phyloP scores from a whole-genome alignment of 2,113 vertebrate genomes.

The Laterallus jamaicensis region DNA sequence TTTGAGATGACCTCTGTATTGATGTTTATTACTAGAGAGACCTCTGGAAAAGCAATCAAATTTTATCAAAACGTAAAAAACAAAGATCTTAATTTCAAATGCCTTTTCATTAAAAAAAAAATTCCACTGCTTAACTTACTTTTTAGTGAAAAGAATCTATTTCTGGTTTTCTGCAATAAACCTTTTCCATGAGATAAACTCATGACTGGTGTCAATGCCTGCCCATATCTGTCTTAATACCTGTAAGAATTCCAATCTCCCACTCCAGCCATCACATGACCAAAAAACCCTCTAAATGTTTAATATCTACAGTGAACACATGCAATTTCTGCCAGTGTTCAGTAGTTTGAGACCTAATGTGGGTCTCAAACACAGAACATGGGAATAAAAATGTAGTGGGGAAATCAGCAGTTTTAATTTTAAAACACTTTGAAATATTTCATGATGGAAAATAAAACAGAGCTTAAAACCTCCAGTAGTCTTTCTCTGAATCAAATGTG shows the following conservation, averaged over 20 bases:
- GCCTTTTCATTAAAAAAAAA: neutral
- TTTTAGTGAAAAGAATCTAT: neutral
- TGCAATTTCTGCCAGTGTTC: neutral
- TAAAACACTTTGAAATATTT: neutral
- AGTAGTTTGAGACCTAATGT: neutral
- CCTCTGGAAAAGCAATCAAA: neutral
- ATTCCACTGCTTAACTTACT: neutral
- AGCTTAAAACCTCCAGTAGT: neutral
- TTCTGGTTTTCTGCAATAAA: conserved; percentile 49
- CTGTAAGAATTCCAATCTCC: conserved; percentile 70
- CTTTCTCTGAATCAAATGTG: neutral
- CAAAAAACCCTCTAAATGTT: conserved; percentile 19
- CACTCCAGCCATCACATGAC: conserved; percentile 57
- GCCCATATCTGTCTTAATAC: conserved; percentile 67
- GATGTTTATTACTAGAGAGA: neutral
- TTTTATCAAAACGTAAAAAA: neutral
- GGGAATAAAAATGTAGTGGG: neutral
- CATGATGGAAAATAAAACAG: neutral
- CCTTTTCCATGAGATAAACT: conserved; percentile 69
- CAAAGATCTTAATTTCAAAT: neutral
- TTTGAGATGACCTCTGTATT: neutral
- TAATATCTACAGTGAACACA: neutral
- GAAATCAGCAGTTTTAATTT: neutral
- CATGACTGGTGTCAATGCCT: conserved; percentile 70
- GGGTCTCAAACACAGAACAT: neutral